Conservation (phyloP, 2,888 invertebrate genomes). For the Itoplectis maculator region DNA sequence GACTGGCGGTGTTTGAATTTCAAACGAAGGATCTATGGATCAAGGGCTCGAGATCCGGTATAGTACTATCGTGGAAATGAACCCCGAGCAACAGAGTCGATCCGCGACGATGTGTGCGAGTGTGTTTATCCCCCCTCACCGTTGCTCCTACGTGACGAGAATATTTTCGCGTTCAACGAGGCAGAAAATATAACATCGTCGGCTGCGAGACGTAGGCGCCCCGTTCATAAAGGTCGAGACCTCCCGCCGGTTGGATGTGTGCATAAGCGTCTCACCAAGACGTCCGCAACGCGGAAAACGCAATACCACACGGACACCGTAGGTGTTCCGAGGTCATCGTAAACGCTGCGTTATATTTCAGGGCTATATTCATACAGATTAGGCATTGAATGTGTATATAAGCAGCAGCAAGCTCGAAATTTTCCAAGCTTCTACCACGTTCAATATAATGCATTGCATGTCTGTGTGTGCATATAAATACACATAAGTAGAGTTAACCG, state of each 20-base stretch:
- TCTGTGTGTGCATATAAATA: no score
- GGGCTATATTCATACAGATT: background rate
- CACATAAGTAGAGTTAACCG: no score
- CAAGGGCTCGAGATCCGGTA: no score
- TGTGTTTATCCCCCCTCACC: background rate
- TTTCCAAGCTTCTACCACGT: background rate
- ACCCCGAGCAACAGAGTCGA: background rate
- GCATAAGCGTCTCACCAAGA: slow-evolving; percentile 1
- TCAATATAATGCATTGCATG: background rate
- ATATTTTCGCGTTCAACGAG: slow-evolving; percentile 56
- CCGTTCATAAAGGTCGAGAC: slow-evolving; percentile 62
- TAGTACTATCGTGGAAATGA: no score
- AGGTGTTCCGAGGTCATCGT: slow-evolving; percentile 55
- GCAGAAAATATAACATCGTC: slow-evolving; percentile 52
- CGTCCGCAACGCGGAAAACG: slow-evolving; percentile 19
- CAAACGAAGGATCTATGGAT: no score
- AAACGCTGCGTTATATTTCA: slow-evolving; percentile 33
- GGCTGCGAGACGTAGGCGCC: slow-evolving; percentile 44
- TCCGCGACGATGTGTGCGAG: background rate
- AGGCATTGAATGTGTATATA: background rate
- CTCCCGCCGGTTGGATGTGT: slow-evolving; percentile 43
- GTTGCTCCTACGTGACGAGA: slow-evolving; percentile 48
- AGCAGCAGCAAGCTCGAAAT: background rate
- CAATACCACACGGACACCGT: slow-evolving; percentile 11
- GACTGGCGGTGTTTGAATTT: no score